phyloP scores from a whole-genome alignment of 2,888 invertebrate species.

The Rapana venosa region DNA sequence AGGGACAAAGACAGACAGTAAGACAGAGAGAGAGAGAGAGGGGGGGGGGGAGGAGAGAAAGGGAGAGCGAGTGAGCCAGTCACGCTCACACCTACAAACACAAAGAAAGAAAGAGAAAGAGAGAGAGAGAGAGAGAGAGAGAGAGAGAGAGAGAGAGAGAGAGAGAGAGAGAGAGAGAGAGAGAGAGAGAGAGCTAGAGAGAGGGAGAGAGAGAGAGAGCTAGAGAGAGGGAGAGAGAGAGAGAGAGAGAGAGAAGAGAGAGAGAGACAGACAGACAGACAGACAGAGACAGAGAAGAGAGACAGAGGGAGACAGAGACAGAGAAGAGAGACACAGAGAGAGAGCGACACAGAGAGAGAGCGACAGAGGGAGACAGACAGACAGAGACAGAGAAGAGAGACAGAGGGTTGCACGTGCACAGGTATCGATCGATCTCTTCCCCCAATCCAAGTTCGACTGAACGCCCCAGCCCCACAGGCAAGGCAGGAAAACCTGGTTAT shows the following conservation, averaged over 20 bases:
- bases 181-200: not conserved
- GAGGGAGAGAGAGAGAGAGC: slow-evolving; percentile 5
- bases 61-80: no score
- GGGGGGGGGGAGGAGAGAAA: not conserved
- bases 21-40: not conserved
- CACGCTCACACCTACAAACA: no score
- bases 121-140: not conserved
- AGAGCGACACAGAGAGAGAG: not conserved
- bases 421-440: no score
- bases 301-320: slow-evolving; percentile 21
- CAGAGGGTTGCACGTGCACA: no score
- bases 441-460: no score
- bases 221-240: not conserved
- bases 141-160: not conserved
- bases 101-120: not conserved
- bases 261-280: not conserved
- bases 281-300: not conserved
- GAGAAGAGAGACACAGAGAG: not conserved
- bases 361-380: not conserved
- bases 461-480: no score
- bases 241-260: not conserved
- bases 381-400: not conserved
- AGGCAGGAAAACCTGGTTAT: no score
- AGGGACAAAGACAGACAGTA: not conserved
- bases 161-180: not conserved